A percentile compares a stretch with the other conserved stretches of the same genome.
Evolutionary conservation across 1,140 invertebrate genomes (phyloP).

Genomic region (Lepidurus packardi): DNA sequence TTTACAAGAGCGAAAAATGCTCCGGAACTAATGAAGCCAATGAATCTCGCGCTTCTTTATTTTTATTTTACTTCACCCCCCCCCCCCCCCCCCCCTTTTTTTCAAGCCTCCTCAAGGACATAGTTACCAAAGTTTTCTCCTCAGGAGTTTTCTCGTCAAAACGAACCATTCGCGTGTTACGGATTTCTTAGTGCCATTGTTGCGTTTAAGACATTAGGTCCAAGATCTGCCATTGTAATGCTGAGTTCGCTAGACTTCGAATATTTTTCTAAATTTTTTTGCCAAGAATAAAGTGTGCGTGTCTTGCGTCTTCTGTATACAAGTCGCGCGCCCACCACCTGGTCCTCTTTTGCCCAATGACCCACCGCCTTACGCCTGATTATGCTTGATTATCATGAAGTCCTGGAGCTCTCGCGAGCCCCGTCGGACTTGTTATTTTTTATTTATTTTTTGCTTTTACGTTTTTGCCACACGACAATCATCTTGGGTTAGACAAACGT

Average conservation of each 20-base stretch:
- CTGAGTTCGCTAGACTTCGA: background rate
- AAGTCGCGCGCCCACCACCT: constrained; percentile 16
- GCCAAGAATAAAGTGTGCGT: background rate
- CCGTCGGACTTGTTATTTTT: background rate
- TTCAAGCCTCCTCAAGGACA: background rate
- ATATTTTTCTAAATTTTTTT: background rate
- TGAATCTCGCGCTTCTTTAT: background rate
- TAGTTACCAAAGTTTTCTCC: too few relatives aligned
- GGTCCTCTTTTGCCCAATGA: constrained; percentile 17
- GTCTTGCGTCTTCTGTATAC: constrained; percentile 14
- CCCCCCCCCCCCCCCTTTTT: too few relatives aligned
- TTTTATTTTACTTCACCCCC: too few relatives aligned
- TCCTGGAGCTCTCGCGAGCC: background rate
- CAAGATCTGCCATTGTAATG: background rate
- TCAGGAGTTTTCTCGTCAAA: background rate
- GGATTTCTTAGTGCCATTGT: background rate
- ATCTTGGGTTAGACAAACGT: constrained; percentile 3
- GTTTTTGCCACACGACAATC: constrained; percentile 19
- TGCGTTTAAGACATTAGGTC: background rate
- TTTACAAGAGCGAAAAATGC: background rate
- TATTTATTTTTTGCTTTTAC: background rate
- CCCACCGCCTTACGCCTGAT: constrained; percentile 16
- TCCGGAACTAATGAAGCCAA: constrained; percentile 18
- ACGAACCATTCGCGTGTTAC: background rate
- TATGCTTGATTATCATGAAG: background rate